A percentile compares a stretch with the other conserved stretches of the same genome.
phyloP scores from a whole-genome alignment of 2,113 vertebrate genomes.

The Chloroceryle aenea region DNA sequence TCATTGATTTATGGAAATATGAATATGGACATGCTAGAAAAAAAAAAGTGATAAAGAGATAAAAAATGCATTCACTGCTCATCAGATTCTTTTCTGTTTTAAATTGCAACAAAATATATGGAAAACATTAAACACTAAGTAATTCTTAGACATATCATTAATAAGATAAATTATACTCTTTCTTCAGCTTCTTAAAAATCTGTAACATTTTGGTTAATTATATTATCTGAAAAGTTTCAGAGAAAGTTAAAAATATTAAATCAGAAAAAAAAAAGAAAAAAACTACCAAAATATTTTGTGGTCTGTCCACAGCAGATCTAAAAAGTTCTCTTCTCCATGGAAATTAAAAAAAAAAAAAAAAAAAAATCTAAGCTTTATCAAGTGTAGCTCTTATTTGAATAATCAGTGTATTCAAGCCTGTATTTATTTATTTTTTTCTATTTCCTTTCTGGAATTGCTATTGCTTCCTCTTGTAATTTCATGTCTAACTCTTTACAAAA shows the following conservation, averaged over 20 bases:
- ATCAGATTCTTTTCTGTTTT: not conserved
- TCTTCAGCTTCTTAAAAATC: not conserved
- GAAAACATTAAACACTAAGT: not conserved
- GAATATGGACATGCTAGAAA: not conserved
- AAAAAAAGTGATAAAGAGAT: not conserved
- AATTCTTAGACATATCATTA: not conserved
- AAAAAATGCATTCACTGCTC: not conserved
- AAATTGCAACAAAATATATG: not conserved
- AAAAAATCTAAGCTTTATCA: not conserved
- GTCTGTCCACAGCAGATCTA: not conserved
- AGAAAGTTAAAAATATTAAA: not conserved
- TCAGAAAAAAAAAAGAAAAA: not conserved
- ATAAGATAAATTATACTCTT: not conserved
- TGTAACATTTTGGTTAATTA: not conserved
- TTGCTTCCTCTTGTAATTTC: not conserved
- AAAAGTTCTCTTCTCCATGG: not conserved
- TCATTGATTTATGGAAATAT: not conserved
- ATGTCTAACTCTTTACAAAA: not conserved
- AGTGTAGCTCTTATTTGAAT: not conserved
- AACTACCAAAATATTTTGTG: fast-evolving
- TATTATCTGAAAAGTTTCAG: not conserved
- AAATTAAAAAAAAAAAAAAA: not conserved
- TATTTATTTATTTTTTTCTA: not conserved
- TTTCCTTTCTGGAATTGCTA: not conserved
- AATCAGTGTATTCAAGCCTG: not conserved